phyloP scores from a whole-genome alignment of 2,888 invertebrate species.

The Metellina segmentata region DNA sequence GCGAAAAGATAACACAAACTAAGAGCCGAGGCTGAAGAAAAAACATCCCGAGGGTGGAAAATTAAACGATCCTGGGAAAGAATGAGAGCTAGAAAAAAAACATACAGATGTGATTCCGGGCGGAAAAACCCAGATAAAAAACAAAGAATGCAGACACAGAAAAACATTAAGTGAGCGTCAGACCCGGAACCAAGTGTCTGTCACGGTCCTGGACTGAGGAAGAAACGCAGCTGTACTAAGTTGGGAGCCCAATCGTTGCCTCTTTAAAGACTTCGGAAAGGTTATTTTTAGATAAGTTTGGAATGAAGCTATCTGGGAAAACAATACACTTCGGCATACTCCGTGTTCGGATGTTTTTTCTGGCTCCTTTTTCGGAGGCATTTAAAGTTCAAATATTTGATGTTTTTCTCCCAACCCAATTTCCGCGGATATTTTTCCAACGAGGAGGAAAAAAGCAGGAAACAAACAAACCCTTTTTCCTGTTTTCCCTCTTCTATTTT shows the following conservation, averaged over 20 bases:
- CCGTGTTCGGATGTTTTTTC: background rate
- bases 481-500: conserved; percentile 2
- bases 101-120: conserved; percentile 45
- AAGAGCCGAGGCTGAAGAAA: background rate
- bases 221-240: conserved; percentile 53
- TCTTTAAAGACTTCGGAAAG: conserved; percentile 42
- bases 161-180: conserved; percentile 37
- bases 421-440: conserved; percentile 10
- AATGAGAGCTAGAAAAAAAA: conserved; percentile 30
- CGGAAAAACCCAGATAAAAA: background rate
- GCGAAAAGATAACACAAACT: conserved; percentile 33
- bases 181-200: conserved; percentile 52
- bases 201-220: conserved; percentile 24
- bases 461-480: background rate
- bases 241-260: conserved; percentile 29
- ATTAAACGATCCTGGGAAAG: conserved; percentile 54
- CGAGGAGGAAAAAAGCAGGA: background rate
- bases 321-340: conserved; percentile 17
- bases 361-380: background rate
- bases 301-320: conserved; percentile 51
- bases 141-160: conserved; percentile 6
- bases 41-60: conserved; percentile 38
- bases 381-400: conserved; percentile 62
- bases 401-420: conserved; percentile 46
- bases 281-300: conserved; percentile 52